Evolutionary conservation across 2,888 invertebrate species (phyloP).

Genomic region (Scelioninae gen. 1): DNA sequence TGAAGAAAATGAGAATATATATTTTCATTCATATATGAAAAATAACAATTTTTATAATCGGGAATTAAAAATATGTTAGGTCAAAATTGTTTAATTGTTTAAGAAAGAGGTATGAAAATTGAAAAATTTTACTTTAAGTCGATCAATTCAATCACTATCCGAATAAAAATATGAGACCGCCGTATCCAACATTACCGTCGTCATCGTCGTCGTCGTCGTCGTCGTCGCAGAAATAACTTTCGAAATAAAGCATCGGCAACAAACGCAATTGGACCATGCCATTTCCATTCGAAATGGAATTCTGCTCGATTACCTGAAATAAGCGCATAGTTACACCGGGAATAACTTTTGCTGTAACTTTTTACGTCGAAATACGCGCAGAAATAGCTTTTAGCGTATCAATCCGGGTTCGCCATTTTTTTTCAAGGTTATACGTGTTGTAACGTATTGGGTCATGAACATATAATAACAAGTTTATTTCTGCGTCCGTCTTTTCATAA

Average conservation of each 20-base stretch:
- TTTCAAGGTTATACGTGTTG: conserved; percentile 43
- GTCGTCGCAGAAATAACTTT: conserved; percentile 4
- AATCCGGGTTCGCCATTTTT: conserved; percentile 24
- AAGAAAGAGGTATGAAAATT: too few species aligned
- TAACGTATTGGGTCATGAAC: conserved; percentile 34
- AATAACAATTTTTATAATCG: too few species aligned
- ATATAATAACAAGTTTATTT: conserved; percentile 44
- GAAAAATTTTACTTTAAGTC: too few species aligned
- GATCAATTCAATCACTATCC: not conserved
- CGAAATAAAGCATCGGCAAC: conserved; percentile 9
- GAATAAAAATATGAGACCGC: not conserved
- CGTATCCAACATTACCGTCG: not conserved
- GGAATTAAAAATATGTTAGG: too few species aligned
- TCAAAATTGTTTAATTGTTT: too few species aligned
- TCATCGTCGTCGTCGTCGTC: too few species aligned
- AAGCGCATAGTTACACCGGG: conserved; percentile 21
- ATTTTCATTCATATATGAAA: too few species aligned
- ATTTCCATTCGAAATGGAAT: conserved; percentile 37
- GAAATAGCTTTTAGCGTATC: conserved; percentile 28
- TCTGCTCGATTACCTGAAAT: conserved; percentile 37
- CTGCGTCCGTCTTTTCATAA: conserved; percentile 6
- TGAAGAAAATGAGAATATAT: too few species aligned
- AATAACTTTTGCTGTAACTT: conserved; percentile 34
- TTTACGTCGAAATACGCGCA: conserved; percentile 20
- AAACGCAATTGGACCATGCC: not conserved